Evolutionary conservation across 2,797 vertebrate species (phyloP), one percentile per base, ranked within the genome.

Genomic region (Acrocephalus scirpaceus): DNA sequence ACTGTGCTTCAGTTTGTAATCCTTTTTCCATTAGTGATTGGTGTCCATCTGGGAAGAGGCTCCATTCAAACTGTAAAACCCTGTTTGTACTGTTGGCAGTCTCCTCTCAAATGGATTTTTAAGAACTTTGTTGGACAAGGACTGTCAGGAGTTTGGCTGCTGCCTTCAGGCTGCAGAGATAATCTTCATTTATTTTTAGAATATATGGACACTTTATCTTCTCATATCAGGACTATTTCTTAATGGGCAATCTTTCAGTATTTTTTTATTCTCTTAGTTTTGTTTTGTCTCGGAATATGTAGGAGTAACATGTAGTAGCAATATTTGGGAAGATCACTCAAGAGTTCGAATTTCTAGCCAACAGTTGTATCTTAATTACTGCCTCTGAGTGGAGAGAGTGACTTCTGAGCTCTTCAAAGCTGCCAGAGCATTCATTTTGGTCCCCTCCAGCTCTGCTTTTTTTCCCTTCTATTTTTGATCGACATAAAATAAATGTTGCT

Each of bases 401-500:
- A 83, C 44, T 90, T 72, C 36, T 77, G 85, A 90, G 26, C 21
- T 56, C 75, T 95, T 56, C 54, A 62, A 10, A 87, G 26, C 58
- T 90, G 50, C n/a, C 11, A 2, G 38, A 80, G 30, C 22, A n/a
- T 80, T 89, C 34, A 26, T 83, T 91, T 89, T 79, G 30, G 60
- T 83, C 9, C 62, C 20, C 13, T 91, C 38, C 50, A 69, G 34
- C 17, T 13, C 47, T 77, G 34, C 2, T 36, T 64, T 83, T 92
- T 88, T 89, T 85, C 8, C 42, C 23, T 86, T 86, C 82, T 95
- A 18, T 91, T 95, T 96, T 83, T 83, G 65, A 87, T 91, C 10
- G 3, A 48, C 70, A 36, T 77, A 70, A 91, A 94, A 92, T 86
- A 91, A 90, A 75, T 83, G 66, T 44, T 87, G 62, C 44, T 7